phyloP scores from a whole-genome alignment of 2,797 vertebrate species.

The Betta splendens region DNA sequence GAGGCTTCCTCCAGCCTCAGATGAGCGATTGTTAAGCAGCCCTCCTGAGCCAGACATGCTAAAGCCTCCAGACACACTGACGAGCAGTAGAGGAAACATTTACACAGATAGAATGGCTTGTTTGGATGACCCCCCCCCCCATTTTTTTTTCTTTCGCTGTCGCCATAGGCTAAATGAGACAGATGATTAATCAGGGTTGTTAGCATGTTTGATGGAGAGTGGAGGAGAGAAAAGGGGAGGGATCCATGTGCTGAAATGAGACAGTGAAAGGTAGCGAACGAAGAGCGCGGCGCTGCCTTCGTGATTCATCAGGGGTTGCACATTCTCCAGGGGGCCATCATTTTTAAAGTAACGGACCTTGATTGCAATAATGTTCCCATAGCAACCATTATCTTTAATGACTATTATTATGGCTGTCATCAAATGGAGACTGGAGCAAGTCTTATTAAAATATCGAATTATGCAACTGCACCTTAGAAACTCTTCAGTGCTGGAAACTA shows the following conservation, averaged over 20 bases:
- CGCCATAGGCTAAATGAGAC: conserved; percentile 56
- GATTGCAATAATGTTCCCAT: conserved; percentile 76
- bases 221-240: conserved; percentile 41
- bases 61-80: conserved; percentile 62
- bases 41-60: conserved; percentile 47
- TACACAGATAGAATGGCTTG: conserved; percentile 59
- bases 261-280: conserved; percentile 56
- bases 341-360: conserved; percentile 69
- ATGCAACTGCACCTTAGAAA: conserved; percentile 22
- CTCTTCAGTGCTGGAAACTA: conserved; percentile 17
- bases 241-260: conserved; percentile 33
- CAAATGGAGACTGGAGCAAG: conserved; percentile 62
- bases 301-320: conserved; percentile 65
- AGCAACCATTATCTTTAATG: conserved; percentile 77
- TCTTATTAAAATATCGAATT: conserved; percentile 62
- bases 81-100: conserved; percentile 76
- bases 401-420: conserved; percentile 72
- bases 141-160: conserved; percentile 37
- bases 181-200: conserved; percentile 76
- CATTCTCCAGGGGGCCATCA: conserved; percentile 64
- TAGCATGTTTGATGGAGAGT: conserved; percentile 73
- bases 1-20: conserved; percentile 58
- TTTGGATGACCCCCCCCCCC: conserved; percentile 68
- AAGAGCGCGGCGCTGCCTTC: conserved; percentile 37
- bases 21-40: conserved; percentile 69